phyloP scores from a whole-genome alignment of 1,140 invertebrate species.

The Lucilia sericata region DNA sequence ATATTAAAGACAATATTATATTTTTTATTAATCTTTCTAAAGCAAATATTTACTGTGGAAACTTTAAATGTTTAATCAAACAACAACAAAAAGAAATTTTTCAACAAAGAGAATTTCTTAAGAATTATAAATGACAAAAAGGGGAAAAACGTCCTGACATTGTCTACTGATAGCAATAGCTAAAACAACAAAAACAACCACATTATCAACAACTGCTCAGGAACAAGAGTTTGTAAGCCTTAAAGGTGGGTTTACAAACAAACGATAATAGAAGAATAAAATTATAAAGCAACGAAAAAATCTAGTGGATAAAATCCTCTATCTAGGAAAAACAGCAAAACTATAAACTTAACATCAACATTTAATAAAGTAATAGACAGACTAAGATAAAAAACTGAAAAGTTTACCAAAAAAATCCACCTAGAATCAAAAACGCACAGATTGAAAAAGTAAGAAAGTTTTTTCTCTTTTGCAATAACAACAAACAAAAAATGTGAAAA shows the following conservation, averaged over 20 bases:
- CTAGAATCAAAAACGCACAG: not conserved
- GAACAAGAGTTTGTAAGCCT: not conserved
- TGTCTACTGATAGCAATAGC: conserved; percentile 2
- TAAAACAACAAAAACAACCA: not conserved
- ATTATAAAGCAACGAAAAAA: not conserved
- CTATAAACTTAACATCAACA: conserved; percentile 10
- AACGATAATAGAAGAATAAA: not conserved
- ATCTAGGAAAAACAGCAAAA: not conserved
- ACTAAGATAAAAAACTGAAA: not conserved
- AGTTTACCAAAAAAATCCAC: not conserved
- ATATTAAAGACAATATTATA: no score
- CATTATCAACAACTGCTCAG: not conserved
- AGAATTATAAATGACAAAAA: not conserved
- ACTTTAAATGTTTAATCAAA: not conserved
- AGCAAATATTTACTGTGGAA: not conserved
- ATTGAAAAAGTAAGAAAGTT: conserved; percentile 17
- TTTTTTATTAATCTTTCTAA: not conserved
- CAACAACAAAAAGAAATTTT: not conserved
- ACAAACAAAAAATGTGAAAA: not conserved
- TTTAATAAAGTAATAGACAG: conserved; percentile 1
- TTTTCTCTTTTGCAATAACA: not conserved
- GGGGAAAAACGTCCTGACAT: not conserved
- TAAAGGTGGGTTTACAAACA: conserved; percentile 1
- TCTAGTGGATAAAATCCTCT: not conserved
- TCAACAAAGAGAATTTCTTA: not conserved